Percentiles rank a stretch among this genome's conserved stretches.
Conservation (phyloP, 2,797 vertebrate genomes). For the Sylvilagus floridanus region DNA sequence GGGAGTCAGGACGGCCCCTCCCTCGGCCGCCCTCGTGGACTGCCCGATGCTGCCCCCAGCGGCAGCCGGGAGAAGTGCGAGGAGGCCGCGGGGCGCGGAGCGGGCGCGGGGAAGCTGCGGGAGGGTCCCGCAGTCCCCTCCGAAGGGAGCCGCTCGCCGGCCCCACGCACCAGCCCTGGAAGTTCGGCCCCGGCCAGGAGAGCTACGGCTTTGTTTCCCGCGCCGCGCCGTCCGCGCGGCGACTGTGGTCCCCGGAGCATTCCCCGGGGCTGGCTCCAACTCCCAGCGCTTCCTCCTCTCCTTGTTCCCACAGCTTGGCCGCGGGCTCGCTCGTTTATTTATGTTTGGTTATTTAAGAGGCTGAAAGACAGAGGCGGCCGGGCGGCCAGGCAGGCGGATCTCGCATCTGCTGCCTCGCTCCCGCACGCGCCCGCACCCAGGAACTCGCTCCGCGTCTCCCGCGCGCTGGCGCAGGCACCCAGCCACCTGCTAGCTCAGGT, state of each 20-base stretch:
- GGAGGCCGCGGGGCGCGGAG: not conserved
- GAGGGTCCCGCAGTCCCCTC: not conserved
- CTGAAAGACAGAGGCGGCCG: no score
- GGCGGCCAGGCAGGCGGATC: no score
- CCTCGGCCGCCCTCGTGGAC: not conserved
- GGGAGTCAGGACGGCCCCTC: not conserved
- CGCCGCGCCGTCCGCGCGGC: no score
- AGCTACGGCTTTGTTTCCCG: not conserved
- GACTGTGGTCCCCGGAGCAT: not conserved
- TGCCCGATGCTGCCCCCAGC: slow-evolving; percentile 71
- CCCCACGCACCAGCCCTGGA: not conserved
- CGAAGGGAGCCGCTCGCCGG: no score
- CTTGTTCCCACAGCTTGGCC: not conserved
- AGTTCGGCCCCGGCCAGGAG: not conserved
- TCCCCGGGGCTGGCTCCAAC: not conserved
- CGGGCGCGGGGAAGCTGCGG: not conserved
- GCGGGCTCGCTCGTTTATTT: not conserved
- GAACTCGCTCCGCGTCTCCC: no score
- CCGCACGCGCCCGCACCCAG: no score
- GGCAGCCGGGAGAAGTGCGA: not conserved
- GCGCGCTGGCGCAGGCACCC: no score
- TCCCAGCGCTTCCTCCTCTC: not conserved
- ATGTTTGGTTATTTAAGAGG: no score
- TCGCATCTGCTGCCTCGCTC: no score
- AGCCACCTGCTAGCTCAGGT: no score